Conservation (phyloP, 2,797 vertebrate species). For the Sorex maritimensis region DNA sequence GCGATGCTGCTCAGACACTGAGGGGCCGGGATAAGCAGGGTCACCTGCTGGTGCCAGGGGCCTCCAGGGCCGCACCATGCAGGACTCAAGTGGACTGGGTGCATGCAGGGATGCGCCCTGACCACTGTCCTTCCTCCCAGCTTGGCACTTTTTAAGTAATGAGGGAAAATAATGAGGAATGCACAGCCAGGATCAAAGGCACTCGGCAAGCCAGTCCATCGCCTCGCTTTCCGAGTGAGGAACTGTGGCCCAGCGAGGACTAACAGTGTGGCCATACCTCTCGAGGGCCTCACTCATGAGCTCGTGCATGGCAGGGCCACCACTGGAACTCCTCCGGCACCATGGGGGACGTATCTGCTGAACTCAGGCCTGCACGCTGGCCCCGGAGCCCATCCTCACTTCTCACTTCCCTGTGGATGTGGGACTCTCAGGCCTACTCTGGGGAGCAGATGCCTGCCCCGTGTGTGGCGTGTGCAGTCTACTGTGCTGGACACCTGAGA, state of each 20-base stretch:
- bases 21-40: no score
- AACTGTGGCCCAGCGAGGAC: not conserved
- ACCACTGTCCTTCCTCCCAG: no score
- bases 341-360: not conserved
- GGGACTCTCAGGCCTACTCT: not conserved
- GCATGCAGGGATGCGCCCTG: no score
- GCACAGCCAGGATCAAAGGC: not conserved
- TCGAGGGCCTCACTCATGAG: not conserved
- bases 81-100: no score
- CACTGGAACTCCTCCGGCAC: not conserved
- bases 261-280: fast-evolving
- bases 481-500: not conserved
- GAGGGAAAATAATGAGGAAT: not conserved
- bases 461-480: not conserved
- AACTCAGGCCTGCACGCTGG: not conserved
- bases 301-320: not conserved
- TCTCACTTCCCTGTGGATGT: not conserved
- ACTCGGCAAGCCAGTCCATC: not conserved
- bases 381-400: not conserved
- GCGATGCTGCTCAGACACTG: no score
- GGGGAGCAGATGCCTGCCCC: not conserved
- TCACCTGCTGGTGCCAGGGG: no score
- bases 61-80: no score
- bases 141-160: not conserved
- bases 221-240: not conserved